Evolutionary conservation across 2,113 vertebrate species (phyloP), one percentile per base, ranked within the genome.

Genomic region (Scatophagus argus): DNA sequence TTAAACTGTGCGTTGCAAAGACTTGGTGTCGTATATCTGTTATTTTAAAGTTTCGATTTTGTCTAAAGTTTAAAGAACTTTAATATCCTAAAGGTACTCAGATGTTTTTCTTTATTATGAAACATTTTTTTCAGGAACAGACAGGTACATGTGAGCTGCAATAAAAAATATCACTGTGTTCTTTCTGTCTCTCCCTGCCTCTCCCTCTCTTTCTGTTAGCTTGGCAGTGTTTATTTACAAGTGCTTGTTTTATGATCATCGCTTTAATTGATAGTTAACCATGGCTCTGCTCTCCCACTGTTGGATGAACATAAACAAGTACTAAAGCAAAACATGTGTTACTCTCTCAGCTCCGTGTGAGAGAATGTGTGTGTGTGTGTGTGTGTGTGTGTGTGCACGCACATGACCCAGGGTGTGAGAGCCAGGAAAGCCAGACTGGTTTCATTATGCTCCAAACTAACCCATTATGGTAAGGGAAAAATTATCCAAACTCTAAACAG

Each of bases 251-350:
- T 92, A 91, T 89, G 87, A 92, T 91, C 84, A 86, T 84, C 51
- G n/a, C 70, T 92, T 88, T 93, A 93, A 92, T 93, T 93, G 89
- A 93, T 91, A 88, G 91, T 89, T 93, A 91, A 90, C 85, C n/a
- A 23, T 81, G 87, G 86, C 79, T 81, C 89, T 87, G 81, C 86
- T 89, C 89, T 87, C 85, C 89, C 87, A 88, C 92, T 87, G 79
- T 80, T 93, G 85, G 55, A 89, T 90, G 86, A 91, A 92, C 87
- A 94, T 93, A 93, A 94, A 95, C 93, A 94, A 93, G 88, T 87
- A 74, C 91, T 95, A 93, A 94, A 93, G 86, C 63, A 88, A 94
- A 94, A 91, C 91, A 92, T 85, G 82, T 94, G 91, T 87, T 87
- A 60, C 82, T 79, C 77, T 77, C 47, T 84, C 69, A 77, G 67